Conservation (phyloP, 1,140 invertebrate genomes). For the Drosophila cardini region DNA sequence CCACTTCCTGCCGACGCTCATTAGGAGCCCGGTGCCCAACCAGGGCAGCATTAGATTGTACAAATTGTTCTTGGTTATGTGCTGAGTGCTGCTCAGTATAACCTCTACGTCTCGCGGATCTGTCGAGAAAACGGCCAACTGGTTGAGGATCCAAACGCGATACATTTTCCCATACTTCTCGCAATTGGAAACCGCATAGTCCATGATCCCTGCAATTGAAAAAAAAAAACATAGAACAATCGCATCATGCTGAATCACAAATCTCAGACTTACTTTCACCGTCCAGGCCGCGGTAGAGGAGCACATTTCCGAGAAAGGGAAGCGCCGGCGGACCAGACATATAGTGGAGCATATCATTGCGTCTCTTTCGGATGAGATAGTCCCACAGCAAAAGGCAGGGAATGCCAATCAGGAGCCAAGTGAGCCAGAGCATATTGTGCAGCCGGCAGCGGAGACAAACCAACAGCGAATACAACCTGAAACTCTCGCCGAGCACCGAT, state of each 20-base stretch:
- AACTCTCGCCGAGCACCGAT: slow-evolving; percentile 2
- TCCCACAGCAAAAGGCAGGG: slow-evolving; percentile 58
- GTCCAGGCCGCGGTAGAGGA: slow-evolving; percentile 46
- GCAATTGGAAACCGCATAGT: slow-evolving; percentile 46
- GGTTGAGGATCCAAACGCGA: slow-evolving; percentile 87
- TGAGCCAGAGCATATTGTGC: slow-evolving; percentile 39
- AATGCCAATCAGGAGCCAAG: slow-evolving; percentile 42
- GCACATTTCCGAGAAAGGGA: slow-evolving; percentile 60
- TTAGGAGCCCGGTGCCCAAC: slow-evolving; percentile 84
- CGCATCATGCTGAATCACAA: not conserved
- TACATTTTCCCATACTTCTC: slow-evolving; percentile 85
- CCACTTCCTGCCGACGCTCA: slow-evolving; percentile 79
- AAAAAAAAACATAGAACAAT: not conserved
- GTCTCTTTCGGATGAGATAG: slow-evolving; percentile 58
- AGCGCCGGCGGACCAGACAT: slow-evolving; percentile 49
- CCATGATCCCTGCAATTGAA: slow-evolving; percentile 56
- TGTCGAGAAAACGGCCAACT: slow-evolving; percentile 64
- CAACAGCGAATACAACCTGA: slow-evolving; percentile 30
- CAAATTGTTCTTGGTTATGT: slow-evolving; percentile 71
- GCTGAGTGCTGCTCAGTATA: slow-evolving; percentile 64
- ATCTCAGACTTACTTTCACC: slow-evolving; percentile 52
- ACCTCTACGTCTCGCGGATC: slow-evolving; percentile 83
- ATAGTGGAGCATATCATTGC: slow-evolving; percentile 54
- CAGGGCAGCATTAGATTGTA: slow-evolving; percentile 84
- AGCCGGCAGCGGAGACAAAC: not conserved